Conservation (phyloP, 2,113 vertebrate species). For the Hippocampus abdominalis region DNA sequence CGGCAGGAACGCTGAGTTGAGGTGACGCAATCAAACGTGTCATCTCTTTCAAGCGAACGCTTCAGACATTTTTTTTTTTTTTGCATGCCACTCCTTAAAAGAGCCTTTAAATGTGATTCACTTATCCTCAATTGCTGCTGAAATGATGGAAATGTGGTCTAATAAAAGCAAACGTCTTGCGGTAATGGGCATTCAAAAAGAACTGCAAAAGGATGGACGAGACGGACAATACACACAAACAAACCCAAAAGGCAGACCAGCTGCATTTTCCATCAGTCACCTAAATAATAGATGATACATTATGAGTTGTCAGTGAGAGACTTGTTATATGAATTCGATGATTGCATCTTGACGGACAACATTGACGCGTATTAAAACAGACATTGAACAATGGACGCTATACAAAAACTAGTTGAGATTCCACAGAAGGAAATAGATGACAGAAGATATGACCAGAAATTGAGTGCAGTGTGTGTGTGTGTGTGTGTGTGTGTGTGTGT, state of each 20-base stretch:
- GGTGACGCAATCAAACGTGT: constrained; percentile 25
- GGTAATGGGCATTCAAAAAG: constrained; percentile 28
- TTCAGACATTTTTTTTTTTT: not conserved
- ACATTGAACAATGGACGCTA: constrained; percentile 7
- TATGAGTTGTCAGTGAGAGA: constrained; percentile 63
- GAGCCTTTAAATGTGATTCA: not conserved
- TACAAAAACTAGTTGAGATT: constrained; percentile 24
- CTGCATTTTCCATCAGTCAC: constrained; percentile 61
- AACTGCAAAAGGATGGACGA: constrained; percentile 4
- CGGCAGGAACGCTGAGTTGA: constrained; percentile 17
- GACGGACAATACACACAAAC: constrained; percentile 48
- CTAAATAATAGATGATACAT: constrained; percentile 76
- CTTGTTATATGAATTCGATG: constrained; percentile 54
- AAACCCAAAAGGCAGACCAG: constrained; percentile 62
- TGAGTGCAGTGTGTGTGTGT: not conserved
- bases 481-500: not conserved
- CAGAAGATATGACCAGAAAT: constrained; percentile 7
- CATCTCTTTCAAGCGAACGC: constrained; percentile 1
- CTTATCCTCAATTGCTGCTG: not conserved
- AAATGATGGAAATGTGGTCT: constrained; percentile 19
- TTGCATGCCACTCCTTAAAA: not conserved
- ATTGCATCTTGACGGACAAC: constrained; percentile 29
- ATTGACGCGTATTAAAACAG: constrained; percentile 31
- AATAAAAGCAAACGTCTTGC: constrained; percentile 31
- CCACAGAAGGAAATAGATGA: constrained; percentile 9